Evolutionary conservation across 1,140 invertebrate species (phyloP), one percentile per base, ranked within the genome.

Genomic region (Nilaparvata lugens): DNA sequence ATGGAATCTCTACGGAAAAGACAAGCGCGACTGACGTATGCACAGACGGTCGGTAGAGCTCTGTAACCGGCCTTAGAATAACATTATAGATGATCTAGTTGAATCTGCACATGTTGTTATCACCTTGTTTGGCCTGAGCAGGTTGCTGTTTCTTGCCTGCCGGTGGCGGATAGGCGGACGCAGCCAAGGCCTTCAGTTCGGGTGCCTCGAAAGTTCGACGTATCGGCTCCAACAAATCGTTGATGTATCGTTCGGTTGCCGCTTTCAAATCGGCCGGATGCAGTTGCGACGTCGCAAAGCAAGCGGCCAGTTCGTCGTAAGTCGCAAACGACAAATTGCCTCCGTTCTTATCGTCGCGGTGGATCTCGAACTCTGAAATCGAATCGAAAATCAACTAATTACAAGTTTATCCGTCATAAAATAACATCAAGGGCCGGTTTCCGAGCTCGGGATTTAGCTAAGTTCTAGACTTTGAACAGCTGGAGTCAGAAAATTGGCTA

Each of bases 231-330:
- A 99, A 75, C 31, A 98, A 75, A 69, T 76, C 80, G 76, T 98
- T 97, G 3, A 99, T 86, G 65, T 90, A 89, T 62, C 77, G 72
- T 75, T 92, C 91, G 23, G 93, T 87, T 51, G 86, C 82, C 52
- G 74, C 77, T 76, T 98, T 98, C 57, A 99, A 78, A 79, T 98
- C 95, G 42, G 85, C 93, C 31, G 95, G 95, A 81, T 97, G 93
- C 56, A 98, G 77, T 67, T 90, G 83, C 76, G 93, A 73, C 56
- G 83, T 82, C 0, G 84, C 83, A 78, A 89, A 94, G 59, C 83
- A 81, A 65, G 74, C 71, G 78, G 95, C 90, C 40, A 98, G 74
- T 58, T 85, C 81, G 58, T 86, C 81, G 76, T 85, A 97, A 6
- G 79, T 84, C 1, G 75, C 72, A 75, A 83, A 98, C 18, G 76